phyloP scores from a whole-genome alignment of 1,140 invertebrate genomes.

The Sarcophaga bullata region DNA sequence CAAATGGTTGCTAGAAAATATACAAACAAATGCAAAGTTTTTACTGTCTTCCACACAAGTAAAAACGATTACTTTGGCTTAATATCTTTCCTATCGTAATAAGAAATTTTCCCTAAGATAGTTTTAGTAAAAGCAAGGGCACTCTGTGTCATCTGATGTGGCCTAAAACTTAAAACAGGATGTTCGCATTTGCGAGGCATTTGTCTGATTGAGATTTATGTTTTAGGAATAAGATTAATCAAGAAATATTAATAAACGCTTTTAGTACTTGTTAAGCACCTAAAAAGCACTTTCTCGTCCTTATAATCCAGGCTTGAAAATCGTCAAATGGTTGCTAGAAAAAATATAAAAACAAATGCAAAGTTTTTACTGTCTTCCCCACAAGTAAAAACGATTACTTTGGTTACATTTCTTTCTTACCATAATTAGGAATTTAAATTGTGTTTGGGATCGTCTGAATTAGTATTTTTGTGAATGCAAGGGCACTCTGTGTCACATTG shows the following conservation, averaged over 20 bases:
- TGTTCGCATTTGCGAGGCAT: constrained; percentile 43
- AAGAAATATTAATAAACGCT: too few relatives aligned
- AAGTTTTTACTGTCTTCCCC: background rate
- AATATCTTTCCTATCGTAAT: background rate
- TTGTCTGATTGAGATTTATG: constrained; percentile 36
- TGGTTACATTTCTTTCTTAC: constrained; percentile 1
- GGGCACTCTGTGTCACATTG: constrained; percentile 46
- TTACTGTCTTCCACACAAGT: background rate
- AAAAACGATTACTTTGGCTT: constrained; percentile 5
- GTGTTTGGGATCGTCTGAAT: too few relatives aligned
- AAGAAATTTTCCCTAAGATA: too few relatives aligned
- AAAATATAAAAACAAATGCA: constrained; percentile 3
- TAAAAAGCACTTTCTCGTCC: constrained; percentile 31
- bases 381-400: constrained; percentile 4
- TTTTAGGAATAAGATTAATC: too few relatives aligned
- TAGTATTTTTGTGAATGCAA: constrained; percentile 17
- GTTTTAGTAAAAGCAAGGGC: constrained; percentile 37
- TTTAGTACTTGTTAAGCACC: too few relatives aligned
- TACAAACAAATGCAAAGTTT: constrained; percentile 28
- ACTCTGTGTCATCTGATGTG: too few relatives aligned
- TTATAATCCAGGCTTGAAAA: constrained; percentile 13
- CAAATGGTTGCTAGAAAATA: constrained; percentile 7
- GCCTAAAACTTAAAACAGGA: constrained; percentile 33
- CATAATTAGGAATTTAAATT: background rate
- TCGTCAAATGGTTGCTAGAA: constrained; percentile 29